These are phyloP conservation scores for Notodonta dromedarius DNA, from an alignment of 2,888 invertebrate genomes.

Conservation along the genomic window DNA sequence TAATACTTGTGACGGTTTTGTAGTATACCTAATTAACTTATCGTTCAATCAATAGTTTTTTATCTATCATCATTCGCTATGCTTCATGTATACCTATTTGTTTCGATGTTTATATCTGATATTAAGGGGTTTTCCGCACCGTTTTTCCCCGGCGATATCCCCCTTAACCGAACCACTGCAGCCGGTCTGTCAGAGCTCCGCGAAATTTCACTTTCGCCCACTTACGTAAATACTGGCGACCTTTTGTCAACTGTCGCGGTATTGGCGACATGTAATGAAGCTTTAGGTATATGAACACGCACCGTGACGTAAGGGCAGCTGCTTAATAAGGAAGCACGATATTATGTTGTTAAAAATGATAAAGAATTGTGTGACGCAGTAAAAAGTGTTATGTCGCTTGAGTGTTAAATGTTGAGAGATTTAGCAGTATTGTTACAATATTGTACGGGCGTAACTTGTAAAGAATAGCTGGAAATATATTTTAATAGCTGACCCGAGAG, in stretches of 20 bases:
- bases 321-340: background rate
- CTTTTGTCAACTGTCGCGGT: constrained; percentile 50
- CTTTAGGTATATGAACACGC: constrained; percentile 9
- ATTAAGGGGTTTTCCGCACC: background rate
- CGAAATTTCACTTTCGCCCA: constrained; percentile 73
- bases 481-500: no score
- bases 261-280: background rate
- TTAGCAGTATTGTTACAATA: background rate
- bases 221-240: constrained; percentile 68
- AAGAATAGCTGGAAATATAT: no score
- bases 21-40: no score
- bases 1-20: background rate
- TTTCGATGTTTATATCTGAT: background rate
- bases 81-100: no score
- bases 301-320: constrained; percentile 5
- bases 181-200: constrained; percentile 27
- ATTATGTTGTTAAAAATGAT: constrained; percentile 1
- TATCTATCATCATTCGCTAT: no score
- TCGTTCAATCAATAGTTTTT: no score
- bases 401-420: background rate
- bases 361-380: background rate
- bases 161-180: constrained; percentile 40
- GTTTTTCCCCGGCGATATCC: constrained; percentile 4
- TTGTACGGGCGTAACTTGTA: no score
- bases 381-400: background rate